Evolutionary conservation across 2,888 invertebrate species (phyloP), one percentile per base, ranked within the genome.

Genomic region (Yponomeuta plumbellus): DNA sequence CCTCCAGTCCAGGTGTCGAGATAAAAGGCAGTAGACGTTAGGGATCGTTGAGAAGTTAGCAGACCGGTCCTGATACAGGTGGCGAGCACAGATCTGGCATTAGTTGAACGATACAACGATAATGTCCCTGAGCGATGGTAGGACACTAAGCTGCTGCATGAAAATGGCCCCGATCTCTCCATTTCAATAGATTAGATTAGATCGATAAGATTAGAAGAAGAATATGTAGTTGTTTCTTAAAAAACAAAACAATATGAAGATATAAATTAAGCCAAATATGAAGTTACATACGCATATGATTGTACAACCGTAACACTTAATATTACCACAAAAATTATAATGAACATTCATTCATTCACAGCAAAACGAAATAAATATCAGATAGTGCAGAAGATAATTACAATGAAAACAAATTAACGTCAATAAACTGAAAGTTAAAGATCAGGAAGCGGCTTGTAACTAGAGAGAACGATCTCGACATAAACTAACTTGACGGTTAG

Each of bases 51-150:
- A 69, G 71, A 82, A 86, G 85, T 77, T 68, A 84, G 80, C 71
- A 65, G 74, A 85, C 87, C 82, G 80, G 88, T 87, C 73, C 67
- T 64, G 70, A 69, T 71, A 83, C 87, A 83, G 85, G 86, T 85
- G 85, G 77, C 73, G 72, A 71, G 75, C 69, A 70, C 71, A 72
- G 68, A 67, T 74, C 75, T 76, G 40, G 39, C 34, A 34, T 39
- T 62, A 62, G 62, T 34, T 62, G 17, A 39, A 62, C n/a, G 20
- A 62, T 62, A 20, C 26, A 23, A 34, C 11, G 39, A 34, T 23
- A 61, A 69, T 78, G 83, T 84, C 85, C 85, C 80, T 85, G 82
- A 80, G 80, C 76, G 73, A 23, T 59, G 23, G 22, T 23, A 22
- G 59, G 58, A 21, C 22, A 23, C 11, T 11, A 59, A 59, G 11